Evolutionary conservation across 2,888 invertebrate species (phyloP).

Genomic region (Dendrolimus pini): DNA sequence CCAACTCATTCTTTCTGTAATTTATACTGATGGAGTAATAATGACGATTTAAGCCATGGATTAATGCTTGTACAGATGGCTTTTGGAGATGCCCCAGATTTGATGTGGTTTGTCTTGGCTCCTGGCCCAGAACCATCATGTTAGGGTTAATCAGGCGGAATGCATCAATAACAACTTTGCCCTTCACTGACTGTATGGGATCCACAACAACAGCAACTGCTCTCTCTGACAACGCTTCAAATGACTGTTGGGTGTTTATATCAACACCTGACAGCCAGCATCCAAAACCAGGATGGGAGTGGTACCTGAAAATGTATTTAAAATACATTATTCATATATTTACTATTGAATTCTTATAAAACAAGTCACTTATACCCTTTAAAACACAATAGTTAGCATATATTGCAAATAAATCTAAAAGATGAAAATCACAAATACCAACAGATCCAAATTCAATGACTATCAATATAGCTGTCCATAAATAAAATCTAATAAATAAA

Average conservation of each 20-base stretch:
- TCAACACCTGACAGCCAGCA: conserved; percentile 99
- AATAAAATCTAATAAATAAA: too few species aligned
- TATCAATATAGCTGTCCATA: too few species aligned
- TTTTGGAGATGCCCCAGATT: conserved; percentile 99
- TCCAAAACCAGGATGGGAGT: conserved; percentile 99
- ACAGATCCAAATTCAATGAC: too few species aligned
- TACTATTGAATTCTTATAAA: too few species aligned
- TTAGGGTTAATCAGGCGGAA: conserved; percentile 99
- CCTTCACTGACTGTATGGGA: conserved; percentile 99
- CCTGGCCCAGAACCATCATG: conserved; percentile 99
- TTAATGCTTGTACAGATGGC: conserved; percentile 98
- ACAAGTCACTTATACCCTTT: too few species aligned
- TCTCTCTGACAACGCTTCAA: conserved; percentile 97
- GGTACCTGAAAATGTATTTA: conserved; percentile 80
- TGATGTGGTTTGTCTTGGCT: conserved; percentile 98
- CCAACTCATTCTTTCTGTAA: conserved; percentile 98
- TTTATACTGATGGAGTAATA: conserved; percentile 99
- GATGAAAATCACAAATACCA: too few species aligned
- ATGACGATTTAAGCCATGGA: conserved; percentile 98
- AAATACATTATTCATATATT: too few species aligned
- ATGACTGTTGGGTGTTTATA: conserved; percentile 99
- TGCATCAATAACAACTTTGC: conserved; percentile 99
- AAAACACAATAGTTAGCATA: too few species aligned
- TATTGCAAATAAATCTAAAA: too few species aligned
- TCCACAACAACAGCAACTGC: conserved; percentile 99